Evolutionary conservation across 1,140 invertebrate genomes (phyloP), one percentile per base, ranked within the genome.

Genomic region (Carposina sasakii): DNA sequence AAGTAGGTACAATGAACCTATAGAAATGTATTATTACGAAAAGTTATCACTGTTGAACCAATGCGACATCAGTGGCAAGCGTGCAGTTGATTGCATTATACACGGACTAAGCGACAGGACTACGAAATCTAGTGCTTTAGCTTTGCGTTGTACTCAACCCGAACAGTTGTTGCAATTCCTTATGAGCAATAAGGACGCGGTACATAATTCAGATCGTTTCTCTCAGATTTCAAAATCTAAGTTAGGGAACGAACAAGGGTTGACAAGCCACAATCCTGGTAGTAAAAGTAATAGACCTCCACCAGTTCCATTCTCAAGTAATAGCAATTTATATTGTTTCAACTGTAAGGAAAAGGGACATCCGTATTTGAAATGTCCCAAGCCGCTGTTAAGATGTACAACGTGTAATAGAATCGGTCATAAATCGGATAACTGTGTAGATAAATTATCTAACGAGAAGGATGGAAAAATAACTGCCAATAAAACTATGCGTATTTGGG

Each of bases 31-130:
- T 34, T 46, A 23, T 46, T 46, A 46, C 16, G 43, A 46, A 15
- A 46, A 46, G 16, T 22, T 46, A 20, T 46, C 43, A 10, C 23
- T 46, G 20, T 31, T 46, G n/a, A 46, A 46, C 17, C 43, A 46
- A 21, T 46, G 43, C 16, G 12, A 46, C 4, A 46, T 46, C 21
- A 15, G 30, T 13, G 43, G 43, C 13, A 46, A 36, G 36, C 21
- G 36, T 24, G 43, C 43, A 8, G 43, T 46, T 22, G 43, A 46
- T 33, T 46, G 30, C 21, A 46, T 46, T 46, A 21, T 46, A n/a
- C 36, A 34, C 20, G 43, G 43, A 8, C 24, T 46, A 23, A 34
- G 30, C 4, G 43, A 46, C 36, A 20, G 43, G 13, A 46, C 43
- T 15, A 16, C 24, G 1, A 12, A 31, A 8, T 34, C 43, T 23